Evolutionary conservation across 1,140 invertebrate genomes (phyloP), one percentile per base, ranked within the genome.

Genomic region (Bombus difficillimus): DNA sequence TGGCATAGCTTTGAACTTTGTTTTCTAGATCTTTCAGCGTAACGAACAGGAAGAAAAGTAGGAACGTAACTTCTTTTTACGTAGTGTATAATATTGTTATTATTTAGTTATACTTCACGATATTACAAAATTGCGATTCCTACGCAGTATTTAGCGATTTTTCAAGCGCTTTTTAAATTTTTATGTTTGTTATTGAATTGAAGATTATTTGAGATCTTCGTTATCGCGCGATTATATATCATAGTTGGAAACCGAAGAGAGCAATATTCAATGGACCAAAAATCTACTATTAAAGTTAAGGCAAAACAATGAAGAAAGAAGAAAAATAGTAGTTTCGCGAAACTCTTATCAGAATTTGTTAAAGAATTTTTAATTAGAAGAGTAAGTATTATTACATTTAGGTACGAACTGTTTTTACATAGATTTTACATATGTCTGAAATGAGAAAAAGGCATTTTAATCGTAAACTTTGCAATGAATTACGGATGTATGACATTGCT

Each of bases 221-320:
- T 73, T 41, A 57, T 73, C 15, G 47, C 6, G 18, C 47, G 28
- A 64, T 81, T 59, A 72, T 66, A 69, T 69, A 66, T n/a, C 47
- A 39, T 86, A 80, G 86, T 76, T 71, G 80, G 62, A 76, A 82
- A 76, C 57, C 37, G 59, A 90, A 80, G 68, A 81, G 64, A 90
- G 86, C 83, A 86, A 90, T 88, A 83, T 88, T 81, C 75, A 90
- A 85, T 68, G 89, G 81, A 90, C 89, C 89, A 88, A 90, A 90
- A 90, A 90, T 90, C 41, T 89, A 90, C 88, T 81, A 43, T 85
- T 84, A 81, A 68, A 73, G 83, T 68, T 79, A 85, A 87, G 76
- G n/a, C 39, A 81, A 71, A 28, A 81, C 13, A 57, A 62, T 25
- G 15, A 57, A 41, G 18, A 71, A 47, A 71, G 22, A 87, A 47